Conservation (phyloP, 1,140 invertebrate species). For the Amphibalanus amphitrite region DNA sequence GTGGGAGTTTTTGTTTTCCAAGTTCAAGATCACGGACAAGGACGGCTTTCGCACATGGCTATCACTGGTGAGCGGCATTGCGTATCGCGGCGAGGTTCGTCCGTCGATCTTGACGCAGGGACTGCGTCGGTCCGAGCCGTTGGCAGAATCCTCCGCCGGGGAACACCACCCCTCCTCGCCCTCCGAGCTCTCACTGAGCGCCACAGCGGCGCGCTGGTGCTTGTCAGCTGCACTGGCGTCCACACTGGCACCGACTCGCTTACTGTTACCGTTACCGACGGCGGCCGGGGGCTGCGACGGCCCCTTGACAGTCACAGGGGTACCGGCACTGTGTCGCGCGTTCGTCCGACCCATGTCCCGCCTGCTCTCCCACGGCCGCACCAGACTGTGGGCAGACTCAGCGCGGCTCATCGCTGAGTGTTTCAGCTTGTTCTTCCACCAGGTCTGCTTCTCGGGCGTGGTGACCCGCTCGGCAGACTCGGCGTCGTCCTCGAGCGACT, state of each 20-base stretch:
- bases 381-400: background rate
- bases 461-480: constrained; percentile 4
- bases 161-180: too few species aligned
- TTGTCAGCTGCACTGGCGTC: background rate
- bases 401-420: background rate
- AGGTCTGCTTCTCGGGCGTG: constrained; percentile 8
- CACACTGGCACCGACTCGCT: background rate
- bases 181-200: background rate
- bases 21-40: background rate
- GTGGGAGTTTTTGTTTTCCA: background rate
- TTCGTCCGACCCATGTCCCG: background rate
- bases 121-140: background rate
- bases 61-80: background rate
- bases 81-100: background rate
- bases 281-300: too few species aligned
- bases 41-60: background rate
- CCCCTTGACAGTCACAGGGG: too few species aligned
- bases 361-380: background rate
- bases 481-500: constrained; percentile 4
- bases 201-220: too few species aligned
- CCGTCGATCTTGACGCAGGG: background rate
- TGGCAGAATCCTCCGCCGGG: background rate
- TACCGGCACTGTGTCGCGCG: too few species aligned
- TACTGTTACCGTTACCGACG: background rate
- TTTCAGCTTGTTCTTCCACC: constrained; percentile 2